These are phyloP conservation scores for Drosophila tripunctata DNA, from an alignment of 2,888 invertebrate genomes.

Conservation along the genomic window DNA sequence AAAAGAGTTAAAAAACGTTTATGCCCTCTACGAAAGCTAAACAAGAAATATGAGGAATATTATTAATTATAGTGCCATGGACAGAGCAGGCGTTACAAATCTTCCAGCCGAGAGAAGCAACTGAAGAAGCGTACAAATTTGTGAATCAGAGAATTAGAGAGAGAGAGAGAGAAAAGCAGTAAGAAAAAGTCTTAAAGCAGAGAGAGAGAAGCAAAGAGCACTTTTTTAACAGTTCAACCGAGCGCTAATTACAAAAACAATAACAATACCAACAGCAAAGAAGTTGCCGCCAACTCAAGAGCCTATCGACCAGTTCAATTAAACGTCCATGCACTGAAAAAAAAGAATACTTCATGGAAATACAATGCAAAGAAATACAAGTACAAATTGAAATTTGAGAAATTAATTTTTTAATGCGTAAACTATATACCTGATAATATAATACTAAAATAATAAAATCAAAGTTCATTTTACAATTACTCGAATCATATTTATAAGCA, in stretches of 20 bases:
- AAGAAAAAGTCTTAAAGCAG: constrained; percentile 2
- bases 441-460: no score
- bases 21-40: constrained; percentile 14
- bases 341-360: background rate
- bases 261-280: constrained; percentile 55
- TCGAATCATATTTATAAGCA: no score
- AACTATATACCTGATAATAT: no score
- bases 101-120: constrained; percentile 39
- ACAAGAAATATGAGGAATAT: constrained; percentile 36
- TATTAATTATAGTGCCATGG: constrained; percentile 59
- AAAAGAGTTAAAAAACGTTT: constrained; percentile 28
- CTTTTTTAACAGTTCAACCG: constrained; percentile 19
- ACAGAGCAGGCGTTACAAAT: constrained; percentile 52
- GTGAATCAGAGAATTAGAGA: background rate
- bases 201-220: constrained; percentile 13
- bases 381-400: no score
- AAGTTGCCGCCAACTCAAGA: constrained; percentile 31
- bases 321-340: background rate
- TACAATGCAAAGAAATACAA: no score
- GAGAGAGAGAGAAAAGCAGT: background rate
- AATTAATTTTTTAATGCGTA: no score
- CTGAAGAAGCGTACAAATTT: constrained; percentile 56
- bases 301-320: constrained; percentile 10
- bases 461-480: no score
- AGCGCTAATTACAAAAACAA: constrained; percentile 68